Evolutionary conservation across 2,797 vertebrate species (phyloP), one percentile per base, ranked within the genome.

Genomic region (Molossus alvarezi): DNA sequence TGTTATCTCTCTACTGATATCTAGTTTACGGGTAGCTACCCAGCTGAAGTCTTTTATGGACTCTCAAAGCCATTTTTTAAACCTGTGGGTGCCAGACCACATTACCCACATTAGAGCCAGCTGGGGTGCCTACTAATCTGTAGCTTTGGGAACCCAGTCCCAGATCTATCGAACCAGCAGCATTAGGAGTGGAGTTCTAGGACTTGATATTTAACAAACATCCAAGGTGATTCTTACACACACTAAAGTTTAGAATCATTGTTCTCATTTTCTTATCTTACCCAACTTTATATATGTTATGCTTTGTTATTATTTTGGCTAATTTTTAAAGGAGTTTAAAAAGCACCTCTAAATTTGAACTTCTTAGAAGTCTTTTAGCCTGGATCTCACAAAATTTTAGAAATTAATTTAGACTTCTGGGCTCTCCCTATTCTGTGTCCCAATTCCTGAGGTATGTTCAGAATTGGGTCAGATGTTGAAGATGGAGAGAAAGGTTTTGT

Each of bases 251-350:
- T 91, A 88, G 58, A 94, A 71, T 27, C 17, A 89, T 9, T 48
- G 15, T 86, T 88, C 21, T 79, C 65, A 71, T 67, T 88, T 65
- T 48, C 5, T 21, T 57, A 85, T 64, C 27, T 77, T 90, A 87
- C 73, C 5, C 67, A 82, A 51, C 58, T 45, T 80, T 72, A 6
- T 53, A 88, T 67, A 85, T 67, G 7, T 48, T 82, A 69, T 60
- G 33, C 57, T 87, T 92, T 91, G 53, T 65, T 87, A 91, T 86
- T 92, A 81, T 45, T 88, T 67, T 76, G 69, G 17, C 33, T 65
- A 58, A 23, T 20, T 91, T 94, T 69, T 18, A 0, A 0, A 51
- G n/a, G 84, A 12, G 5, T 37, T 88, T 41, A 72, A 90, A 80
- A 62, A 58, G 71, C 58, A 57, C 23, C 33, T 67, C 75, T 90